Percentiles rank a stretch among this genome's conserved stretches.
Evolutionary conservation across 1,140 invertebrate species (phyloP).

Genomic region (Venustaconcha ellipsiformis): DNA sequence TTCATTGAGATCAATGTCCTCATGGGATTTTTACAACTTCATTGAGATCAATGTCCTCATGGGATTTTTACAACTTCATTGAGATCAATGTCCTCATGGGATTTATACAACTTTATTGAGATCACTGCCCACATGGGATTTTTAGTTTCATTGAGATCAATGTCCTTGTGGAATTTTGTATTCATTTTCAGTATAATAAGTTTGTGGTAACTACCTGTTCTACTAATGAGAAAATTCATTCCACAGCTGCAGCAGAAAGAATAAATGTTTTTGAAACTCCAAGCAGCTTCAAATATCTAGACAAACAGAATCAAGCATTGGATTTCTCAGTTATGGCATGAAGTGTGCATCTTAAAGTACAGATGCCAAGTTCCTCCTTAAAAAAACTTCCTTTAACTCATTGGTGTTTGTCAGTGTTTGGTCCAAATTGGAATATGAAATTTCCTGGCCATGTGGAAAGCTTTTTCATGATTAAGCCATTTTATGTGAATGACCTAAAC

Average conservation of each 20-base stretch:
- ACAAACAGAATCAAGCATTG: neutral
- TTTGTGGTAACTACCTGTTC: conserved; percentile 3
- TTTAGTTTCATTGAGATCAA: conserved; percentile 4
- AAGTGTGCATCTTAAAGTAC: neutral
- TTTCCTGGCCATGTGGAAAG: neutral
- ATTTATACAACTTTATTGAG: too few species aligned
- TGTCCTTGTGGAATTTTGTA: neutral
- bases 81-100: too few species aligned
- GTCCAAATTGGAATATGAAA: neutral
- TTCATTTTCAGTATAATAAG: conserved; percentile 10
- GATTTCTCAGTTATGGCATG: neutral
- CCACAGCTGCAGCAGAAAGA: conserved; percentile 5
- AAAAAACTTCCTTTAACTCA: conserved; percentile 2
- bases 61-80: too few species aligned
- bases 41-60: too few species aligned
- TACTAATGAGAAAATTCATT: conserved; percentile 9
- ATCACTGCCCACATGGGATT: neutral
- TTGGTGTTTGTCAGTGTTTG: neutral
- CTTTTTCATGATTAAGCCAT: neutral
- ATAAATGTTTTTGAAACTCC: conserved; percentile 4
- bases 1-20: too few species aligned
- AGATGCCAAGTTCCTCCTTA: too few species aligned
- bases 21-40: too few species aligned
- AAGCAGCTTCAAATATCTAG: neutral
- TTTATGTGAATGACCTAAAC: neutral